A percentile compares a stretch with the other conserved stretches of the same genome.
Evolutionary conservation across 2,113 vertebrate species (phyloP).

Genomic region (Gallinago media): DNA sequence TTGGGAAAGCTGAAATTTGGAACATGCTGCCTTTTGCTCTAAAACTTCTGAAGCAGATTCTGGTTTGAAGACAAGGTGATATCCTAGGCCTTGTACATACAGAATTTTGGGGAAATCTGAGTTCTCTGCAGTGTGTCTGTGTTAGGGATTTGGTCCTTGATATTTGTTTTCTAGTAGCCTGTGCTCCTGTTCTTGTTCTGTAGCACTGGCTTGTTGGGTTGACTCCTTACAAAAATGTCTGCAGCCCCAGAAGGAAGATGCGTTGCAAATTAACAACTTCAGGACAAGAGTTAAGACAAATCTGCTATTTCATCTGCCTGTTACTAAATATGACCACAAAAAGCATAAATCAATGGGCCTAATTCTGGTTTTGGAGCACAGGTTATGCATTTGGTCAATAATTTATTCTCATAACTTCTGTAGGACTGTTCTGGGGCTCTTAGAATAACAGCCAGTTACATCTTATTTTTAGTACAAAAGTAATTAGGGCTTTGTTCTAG

Average conservation of each 20-base stretch:
- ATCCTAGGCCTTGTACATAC: background rate
- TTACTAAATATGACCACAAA: background rate
- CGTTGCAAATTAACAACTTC: background rate
- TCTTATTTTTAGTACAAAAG: constrained; percentile 25
- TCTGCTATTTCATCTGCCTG: background rate
- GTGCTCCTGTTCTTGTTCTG: background rate
- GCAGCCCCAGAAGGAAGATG: background rate
- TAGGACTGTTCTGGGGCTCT: background rate
- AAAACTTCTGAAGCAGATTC: background rate
- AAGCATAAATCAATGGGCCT: background rate
- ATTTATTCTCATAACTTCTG: background rate
- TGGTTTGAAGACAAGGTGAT: background rate
- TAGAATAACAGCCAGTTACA: background rate
- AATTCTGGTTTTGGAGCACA: background rate
- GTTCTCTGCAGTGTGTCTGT: background rate
- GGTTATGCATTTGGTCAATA: background rate
- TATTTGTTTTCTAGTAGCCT: background rate
- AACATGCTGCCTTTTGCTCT: background rate
- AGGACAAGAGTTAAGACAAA: background rate
- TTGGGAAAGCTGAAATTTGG: background rate
- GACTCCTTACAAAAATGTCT: background rate
- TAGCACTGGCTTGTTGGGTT: background rate
- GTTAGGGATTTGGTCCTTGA: background rate
- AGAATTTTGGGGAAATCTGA: background rate
- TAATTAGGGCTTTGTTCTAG: constrained; percentile 17